Conservation (phyloP, 1,140 invertebrate genomes). For the Drosophila kohkoa region DNA sequence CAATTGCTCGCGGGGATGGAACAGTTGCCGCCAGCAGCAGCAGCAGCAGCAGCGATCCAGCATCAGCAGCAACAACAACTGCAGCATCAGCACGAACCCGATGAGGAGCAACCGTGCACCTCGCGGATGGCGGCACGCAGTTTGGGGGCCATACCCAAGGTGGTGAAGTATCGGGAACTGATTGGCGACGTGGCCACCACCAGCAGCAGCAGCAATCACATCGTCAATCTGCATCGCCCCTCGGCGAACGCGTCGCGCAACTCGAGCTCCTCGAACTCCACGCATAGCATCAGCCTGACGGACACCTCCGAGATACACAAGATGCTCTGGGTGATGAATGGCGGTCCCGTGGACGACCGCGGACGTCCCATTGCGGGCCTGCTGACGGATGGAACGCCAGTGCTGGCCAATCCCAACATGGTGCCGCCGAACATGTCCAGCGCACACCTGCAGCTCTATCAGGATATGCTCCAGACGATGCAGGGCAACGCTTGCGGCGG, state of each 20-base stretch:
- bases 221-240: conserved; percentile 5
- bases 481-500: conserved; percentile 45
- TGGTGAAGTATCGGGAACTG: conserved; percentile 76
- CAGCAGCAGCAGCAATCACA: conserved; percentile 46
- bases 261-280: conserved; percentile 76
- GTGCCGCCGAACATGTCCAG: conserved; percentile 77
- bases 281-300: conserved; percentile 75
- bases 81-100: neutral
- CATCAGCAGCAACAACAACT: conserved; percentile 8
- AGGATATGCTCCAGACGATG: conserved; percentile 76
- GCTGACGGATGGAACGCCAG: conserved; percentile 56
- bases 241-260: conserved; percentile 56
- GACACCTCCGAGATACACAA: conserved; percentile 82
- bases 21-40: conserved; percentile 71
- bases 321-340: conserved; percentile 81
- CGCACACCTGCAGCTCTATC: conserved; percentile 79
- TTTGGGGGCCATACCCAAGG: conserved; percentile 91
- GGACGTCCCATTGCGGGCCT: conserved; percentile 68
- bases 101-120: conserved; percentile 68
- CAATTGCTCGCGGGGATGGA: conserved; percentile 86
- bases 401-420: conserved; percentile 59
- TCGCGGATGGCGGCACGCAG: conserved; percentile 84
- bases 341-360: conserved; percentile 71
- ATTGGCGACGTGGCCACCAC: conserved; percentile 35
- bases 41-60: conserved; percentile 9